These are phyloP conservation scores for Drosophila siamana DNA, from an alignment of 2,888 invertebrate genomes.

Conservation along the genomic window DNA sequence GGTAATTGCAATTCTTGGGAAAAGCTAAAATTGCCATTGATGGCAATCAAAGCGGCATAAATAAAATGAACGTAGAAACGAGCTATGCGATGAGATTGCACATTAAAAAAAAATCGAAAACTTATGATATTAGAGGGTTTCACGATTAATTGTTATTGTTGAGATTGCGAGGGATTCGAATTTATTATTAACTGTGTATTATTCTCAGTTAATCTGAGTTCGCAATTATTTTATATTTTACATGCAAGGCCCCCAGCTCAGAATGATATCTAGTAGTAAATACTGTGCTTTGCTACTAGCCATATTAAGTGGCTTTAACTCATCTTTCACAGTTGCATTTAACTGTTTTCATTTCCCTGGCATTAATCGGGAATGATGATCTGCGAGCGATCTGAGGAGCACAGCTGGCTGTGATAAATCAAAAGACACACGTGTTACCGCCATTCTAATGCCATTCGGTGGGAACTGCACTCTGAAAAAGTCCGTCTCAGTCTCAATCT, in stretches of 20 bases:
- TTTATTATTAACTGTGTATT: too few species aligned
- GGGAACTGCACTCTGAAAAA: constrained; percentile 47
- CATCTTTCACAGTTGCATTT: constrained; percentile 44
- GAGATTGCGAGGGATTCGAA: too few species aligned
- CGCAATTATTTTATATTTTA: neutral
- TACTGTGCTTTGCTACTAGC: neutral
- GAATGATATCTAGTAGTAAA: neutral
- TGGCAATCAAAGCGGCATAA: neutral
- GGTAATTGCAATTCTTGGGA: constrained; percentile 7
- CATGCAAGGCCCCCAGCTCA: too few species aligned
- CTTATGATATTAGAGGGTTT: too few species aligned
- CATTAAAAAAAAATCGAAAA: too few species aligned
- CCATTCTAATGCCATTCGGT: constrained; percentile 34
- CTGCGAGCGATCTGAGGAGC: constrained; percentile 38
- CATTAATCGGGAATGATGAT: constrained; percentile 41
- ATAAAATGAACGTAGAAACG: neutral
- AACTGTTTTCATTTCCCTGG: constrained; percentile 56
- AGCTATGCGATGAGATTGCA: neutral
- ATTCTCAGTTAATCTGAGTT: too few species aligned
- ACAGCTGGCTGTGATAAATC: constrained; percentile 67
- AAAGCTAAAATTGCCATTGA: neutral
- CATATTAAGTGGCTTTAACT: constrained; percentile 20
- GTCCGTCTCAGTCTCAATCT: constrained; percentile 24
- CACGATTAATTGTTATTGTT: too few species aligned
- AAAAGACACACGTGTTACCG: constrained; percentile 58